Evolutionary conservation across 2,113 vertebrate genomes (phyloP).

Genomic region (Tauraco erythrolophus): DNA sequence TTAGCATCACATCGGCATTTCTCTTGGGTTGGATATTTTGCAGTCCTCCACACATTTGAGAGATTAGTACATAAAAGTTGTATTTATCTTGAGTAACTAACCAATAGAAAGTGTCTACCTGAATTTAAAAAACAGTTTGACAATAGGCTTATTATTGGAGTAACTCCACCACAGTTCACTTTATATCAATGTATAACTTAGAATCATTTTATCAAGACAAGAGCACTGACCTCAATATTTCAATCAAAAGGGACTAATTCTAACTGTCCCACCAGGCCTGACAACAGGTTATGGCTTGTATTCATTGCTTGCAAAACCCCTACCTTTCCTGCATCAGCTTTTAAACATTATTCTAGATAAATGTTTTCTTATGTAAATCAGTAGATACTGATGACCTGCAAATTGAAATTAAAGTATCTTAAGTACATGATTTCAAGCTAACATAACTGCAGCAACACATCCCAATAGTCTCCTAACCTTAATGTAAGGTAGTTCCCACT

Average conservation of each 20-base stretch:
- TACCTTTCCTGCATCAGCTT: not conserved
- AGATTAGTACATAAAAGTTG: not conserved
- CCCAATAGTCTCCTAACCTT: not conserved
- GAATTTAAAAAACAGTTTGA: not conserved
- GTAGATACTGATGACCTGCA: not conserved
- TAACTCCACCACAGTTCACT: not conserved
- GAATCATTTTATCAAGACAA: not conserved
- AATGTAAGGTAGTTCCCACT: not conserved
- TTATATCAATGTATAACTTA: not conserved
- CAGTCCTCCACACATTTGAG: not conserved
- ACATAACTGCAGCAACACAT: not conserved
- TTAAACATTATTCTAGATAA: not conserved
- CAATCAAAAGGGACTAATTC: not conserved
- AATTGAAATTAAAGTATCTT: not conserved
- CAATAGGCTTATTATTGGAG: not conserved
- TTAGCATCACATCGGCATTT: not conserved
- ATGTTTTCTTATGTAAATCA: not conserved
- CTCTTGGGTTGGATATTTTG: not conserved
- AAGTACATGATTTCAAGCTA: not conserved
- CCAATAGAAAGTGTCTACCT: not conserved
- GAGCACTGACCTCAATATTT: not conserved
- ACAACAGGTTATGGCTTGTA: not conserved
- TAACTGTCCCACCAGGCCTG: not conserved
- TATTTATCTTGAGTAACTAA: not conserved
- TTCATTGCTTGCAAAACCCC: not conserved